Evolutionary conservation across 2,797 vertebrate species (phyloP).

Genomic region (Lerista edwardsae): DNA sequence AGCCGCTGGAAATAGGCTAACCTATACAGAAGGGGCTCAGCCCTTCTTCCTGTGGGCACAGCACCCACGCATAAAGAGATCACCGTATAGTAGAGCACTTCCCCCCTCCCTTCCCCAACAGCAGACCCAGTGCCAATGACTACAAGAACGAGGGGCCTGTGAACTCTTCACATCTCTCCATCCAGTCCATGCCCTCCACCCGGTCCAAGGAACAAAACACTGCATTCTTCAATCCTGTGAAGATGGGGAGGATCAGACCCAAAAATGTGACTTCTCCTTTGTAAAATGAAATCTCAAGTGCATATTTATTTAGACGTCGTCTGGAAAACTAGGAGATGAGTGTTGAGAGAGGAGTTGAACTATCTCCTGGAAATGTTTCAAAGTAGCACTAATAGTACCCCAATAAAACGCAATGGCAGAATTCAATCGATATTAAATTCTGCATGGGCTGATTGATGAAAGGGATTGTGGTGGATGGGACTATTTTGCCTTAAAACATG

Average conservation of each 20-base stretch:
- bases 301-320: not conserved
- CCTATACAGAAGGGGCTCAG: not conserved
- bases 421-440: not conserved
- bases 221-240: not conserved
- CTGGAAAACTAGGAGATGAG: not conserved
- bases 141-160: not conserved
- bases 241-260: not conserved
- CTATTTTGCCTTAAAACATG: not conserved
- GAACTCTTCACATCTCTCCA: not conserved
- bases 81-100: not conserved
- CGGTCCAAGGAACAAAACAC: slow-evolving; percentile 12
- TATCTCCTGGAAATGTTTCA: not conserved
- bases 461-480: not conserved
- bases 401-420: not conserved
- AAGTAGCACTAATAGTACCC: no score
- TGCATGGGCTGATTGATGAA: not conserved
- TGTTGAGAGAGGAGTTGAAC: not conserved
- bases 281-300: not conserved
- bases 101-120: not conserved
- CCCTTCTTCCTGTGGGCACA: not conserved
- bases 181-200: slow-evolving; percentile 19
- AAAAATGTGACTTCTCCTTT: not conserved
- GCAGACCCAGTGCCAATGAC: not conserved
- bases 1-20: slow-evolving; percentile 30
- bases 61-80: not conserved